A percentile compares a stretch with the other conserved stretches of the same genome.
Conservation (phyloP, 2,113 vertebrate species). For the Sclerurus mexicanus region DNA sequence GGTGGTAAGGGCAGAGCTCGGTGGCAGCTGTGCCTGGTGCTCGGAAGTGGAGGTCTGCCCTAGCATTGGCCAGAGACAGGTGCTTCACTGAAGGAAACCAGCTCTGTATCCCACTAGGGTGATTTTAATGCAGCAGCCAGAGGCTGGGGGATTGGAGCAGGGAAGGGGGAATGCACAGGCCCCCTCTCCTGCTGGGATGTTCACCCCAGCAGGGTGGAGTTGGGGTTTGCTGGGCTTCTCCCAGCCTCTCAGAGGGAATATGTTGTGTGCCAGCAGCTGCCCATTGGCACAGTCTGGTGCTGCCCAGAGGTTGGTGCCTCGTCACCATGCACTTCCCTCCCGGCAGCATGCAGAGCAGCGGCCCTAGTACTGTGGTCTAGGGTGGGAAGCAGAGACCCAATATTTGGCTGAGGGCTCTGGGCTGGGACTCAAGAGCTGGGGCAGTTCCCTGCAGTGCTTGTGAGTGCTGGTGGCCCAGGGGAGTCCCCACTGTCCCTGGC, state of each 20-base stretch:
- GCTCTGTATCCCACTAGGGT: rapidly evolving
- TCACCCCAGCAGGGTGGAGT: rapidly evolving
- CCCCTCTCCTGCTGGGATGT: neutral
- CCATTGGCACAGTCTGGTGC: neutral
- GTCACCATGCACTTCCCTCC: rapidly evolving
- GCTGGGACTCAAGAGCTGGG: neutral
- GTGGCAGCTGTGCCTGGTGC: rapidly evolving
- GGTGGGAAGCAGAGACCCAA: neutral
- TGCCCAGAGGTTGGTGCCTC: neutral
- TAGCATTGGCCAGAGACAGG: neutral
- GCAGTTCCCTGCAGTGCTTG: neutral
- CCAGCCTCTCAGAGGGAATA: neutral
- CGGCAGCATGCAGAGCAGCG: rapidly evolving
- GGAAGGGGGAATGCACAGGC: rapidly evolving
- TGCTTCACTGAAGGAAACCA: neutral
- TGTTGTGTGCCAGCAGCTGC: neutral
- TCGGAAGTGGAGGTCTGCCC: neutral
- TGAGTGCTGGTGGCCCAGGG: neutral
- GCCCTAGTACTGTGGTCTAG: rapidly evolving
- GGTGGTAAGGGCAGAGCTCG: neutral
- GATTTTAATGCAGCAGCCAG: neutral
- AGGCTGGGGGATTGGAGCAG: neutral
- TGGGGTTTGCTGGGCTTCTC: neutral
- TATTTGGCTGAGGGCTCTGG: neutral
- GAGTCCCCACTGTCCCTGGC: rapidly evolving